Percentiles rank a stretch among this genome's conserved stretches.
phyloP scores from a whole-genome alignment of 1,140 invertebrate species.

The Hylyphantes graminicola region DNA sequence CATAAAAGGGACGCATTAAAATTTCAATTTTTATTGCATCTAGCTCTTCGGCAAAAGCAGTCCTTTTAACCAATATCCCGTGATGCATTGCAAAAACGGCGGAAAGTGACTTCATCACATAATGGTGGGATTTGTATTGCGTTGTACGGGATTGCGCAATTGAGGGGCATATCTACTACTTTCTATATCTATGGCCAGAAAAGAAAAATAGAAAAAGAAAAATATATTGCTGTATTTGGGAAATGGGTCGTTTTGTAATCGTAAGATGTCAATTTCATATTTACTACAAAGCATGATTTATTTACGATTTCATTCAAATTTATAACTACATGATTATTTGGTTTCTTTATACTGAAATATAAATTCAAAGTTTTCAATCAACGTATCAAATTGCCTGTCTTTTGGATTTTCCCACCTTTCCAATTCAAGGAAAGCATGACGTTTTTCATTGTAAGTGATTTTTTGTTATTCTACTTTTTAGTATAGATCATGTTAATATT shows the following conservation, averaged over 20 bases:
- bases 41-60: no score
- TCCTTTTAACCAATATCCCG: no score
- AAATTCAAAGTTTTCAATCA: neutral
- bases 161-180: no score
- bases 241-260: conserved; percentile 60
- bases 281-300: conserved; percentile 23
- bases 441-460: conserved; percentile 30
- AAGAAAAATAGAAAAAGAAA: no score
- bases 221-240: conserved; percentile 54
- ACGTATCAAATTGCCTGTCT: neutral
- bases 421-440: conserved; percentile 42
- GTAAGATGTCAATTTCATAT: conserved; percentile 38
- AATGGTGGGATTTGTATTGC: no score
- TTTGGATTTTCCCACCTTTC: conserved; percentile 13
- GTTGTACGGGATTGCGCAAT: no score
- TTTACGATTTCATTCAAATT: conserved; percentile 21
- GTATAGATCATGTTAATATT: neutral
- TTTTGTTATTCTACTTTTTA: neutral
- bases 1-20: no score
- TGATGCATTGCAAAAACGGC: no score
- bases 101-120: no score
- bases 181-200: no score
- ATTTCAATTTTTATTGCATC: no score
- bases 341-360: neutral
- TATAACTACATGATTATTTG: conserved; percentile 1